Conservation (phyloP, 2,888 invertebrate species). For the Nipponacmea schrenckii region DNA sequence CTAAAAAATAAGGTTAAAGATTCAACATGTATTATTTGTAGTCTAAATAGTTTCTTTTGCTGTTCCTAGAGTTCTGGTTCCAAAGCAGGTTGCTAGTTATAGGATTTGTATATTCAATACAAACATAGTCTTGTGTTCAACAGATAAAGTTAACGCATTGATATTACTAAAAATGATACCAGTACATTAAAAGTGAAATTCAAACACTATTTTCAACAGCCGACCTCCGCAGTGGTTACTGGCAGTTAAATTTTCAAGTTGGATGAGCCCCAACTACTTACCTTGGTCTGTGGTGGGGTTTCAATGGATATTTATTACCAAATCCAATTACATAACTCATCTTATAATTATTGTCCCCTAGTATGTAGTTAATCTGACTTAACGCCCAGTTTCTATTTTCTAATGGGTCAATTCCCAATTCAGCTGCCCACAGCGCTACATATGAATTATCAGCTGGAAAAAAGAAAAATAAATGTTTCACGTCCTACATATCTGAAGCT, state of each 20-base stretch:
- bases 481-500: neutral
- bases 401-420: slow-evolving; percentile 43
- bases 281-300: slow-evolving; percentile 54
- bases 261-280: slow-evolving; percentile 17
- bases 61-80: too few species aligned
- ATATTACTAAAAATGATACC: neutral
- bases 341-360: slow-evolving; percentile 53
- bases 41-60: too few species aligned
- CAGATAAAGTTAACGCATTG: neutral
- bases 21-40: too few species aligned
- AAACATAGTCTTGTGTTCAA: too few species aligned
- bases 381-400: slow-evolving; percentile 50
- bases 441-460: slow-evolving; percentile 51
- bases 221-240: too few species aligned
- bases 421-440: slow-evolving; percentile 51
- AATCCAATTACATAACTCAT: slow-evolving; percentile 54
- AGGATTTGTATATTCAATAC: too few species aligned
- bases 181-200: slow-evolving; percentile 27
- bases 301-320: slow-evolving; percentile 44
- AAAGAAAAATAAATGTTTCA: neutral
- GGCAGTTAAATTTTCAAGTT: neutral
- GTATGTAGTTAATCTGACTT: slow-evolving; percentile 57
- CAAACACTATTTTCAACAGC: slow-evolving; percentile 47
- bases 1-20: neutral
- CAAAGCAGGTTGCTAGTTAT: too few species aligned